Base-by-base conservation (phyloP, 2,797 vertebrate genomes). In the Scyliorhinus canicula region DNA sequence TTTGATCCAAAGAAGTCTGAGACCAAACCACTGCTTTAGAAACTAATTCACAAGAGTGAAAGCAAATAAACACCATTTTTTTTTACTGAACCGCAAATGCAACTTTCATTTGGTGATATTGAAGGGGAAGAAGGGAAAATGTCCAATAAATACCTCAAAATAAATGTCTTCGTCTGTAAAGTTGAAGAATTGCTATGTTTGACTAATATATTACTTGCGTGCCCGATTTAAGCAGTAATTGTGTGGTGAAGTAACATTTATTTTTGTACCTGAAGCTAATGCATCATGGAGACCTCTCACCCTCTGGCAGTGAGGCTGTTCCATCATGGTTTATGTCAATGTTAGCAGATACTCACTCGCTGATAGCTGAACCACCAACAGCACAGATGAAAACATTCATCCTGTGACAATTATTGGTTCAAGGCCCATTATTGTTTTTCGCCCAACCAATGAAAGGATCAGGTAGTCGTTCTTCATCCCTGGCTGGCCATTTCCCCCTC, bases 261-360 rank as follows among this genome's bases (percentile, higher is more conserved):
- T 90, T 90, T 90, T 90, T 90, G 35, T 90, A 90, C 35, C 52
- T 57, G 86, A 90, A 90, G 57, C 35, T 35, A 90, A 90, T 90
- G 86, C 86, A 90, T 90, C 52, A 88, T 52, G 85, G 47, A 57
- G 50, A 86, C 28, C 28, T 52, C 31, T 52, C 84, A 86, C 55
- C 28, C 28, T 90, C 28, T 60, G 14, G 31, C 19, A 28, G 52
- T 90, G 86, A 60, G 86, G 57, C 35, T 55, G 55, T 31, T 60
- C 52, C 86, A 60, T 7, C 57, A 8, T 90, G 86, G 79, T 47
- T 82, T 82, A 47, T 19, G 44, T 82, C 19, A 47, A 44, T 9
- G 44, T 82, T 47, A 44, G 47, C 1, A 44, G 35, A 90, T 31
- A n/a, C 52, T 60, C 31, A 14, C 63, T 65, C 16, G 63, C 50